Base-by-base conservation (phyloP, 1,140 invertebrate genomes). In the Drosophila setifemur region DNA sequence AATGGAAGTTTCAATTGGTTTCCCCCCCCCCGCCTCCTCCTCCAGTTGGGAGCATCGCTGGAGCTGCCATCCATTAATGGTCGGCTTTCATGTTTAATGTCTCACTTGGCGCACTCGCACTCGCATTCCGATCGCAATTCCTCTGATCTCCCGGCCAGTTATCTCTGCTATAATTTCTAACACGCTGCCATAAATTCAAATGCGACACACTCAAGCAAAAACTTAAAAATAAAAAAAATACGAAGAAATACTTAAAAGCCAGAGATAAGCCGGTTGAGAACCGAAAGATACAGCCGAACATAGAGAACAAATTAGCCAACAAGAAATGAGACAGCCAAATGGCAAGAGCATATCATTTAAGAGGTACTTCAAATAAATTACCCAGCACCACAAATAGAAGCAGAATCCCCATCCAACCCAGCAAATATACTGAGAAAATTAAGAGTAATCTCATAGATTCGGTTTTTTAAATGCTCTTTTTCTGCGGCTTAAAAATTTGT, bases 311-410 rank as follows among this genome's bases (percentile, higher is more conserved):
- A 85, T 85, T 86, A 75, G 66, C 66, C 49, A 64, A 60, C 63
- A 85, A 74, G 57, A 74, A 83, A 70, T 85, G 74, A 61, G 79
- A 83, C 69, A 74, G 52, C 42, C 49, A 68, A 76, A 76, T 72
- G 69, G 69, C 69, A 73, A 60, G 39, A 45, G 54, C 72, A 86
- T 86, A 86, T 86, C 81, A 86, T 86, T 86, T 86, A 87, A 70
- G 76, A 73, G 53, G 72, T 52, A 70, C 76, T 76, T 82, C 47
- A 67, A 73, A 86, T 86, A 86, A 86, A 86, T 86, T 61, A 82
- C 47, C 57, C 63, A 63, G 50, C 39, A 53, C 69, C 54, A 76
- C 50, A 82, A 74, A 82, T 64, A 83, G 68, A 82, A 55, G 42
- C 73, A 54, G 58, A 71, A 53, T 16, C 26, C 45, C 44, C 44